phyloP scores from a whole-genome alignment of 2,113 vertebrate genomes.

The Zingel zingel region DNA sequence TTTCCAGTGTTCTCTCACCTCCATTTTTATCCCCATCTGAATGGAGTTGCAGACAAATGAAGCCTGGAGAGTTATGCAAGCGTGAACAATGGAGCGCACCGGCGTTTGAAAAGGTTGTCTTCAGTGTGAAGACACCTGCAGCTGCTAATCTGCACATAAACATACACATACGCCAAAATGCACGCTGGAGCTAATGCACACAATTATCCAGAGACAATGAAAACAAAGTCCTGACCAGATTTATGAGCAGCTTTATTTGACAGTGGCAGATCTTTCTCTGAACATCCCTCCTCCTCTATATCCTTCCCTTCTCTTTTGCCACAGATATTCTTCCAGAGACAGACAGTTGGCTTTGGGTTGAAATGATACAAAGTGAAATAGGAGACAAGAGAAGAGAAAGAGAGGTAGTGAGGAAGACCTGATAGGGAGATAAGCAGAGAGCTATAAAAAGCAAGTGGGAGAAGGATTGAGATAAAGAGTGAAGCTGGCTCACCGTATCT shows the following conservation, averaged over 20 bases:
- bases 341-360: neutral
- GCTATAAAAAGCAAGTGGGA: neutral
- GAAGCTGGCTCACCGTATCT: neutral
- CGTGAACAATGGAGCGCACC: conserved; percentile 27
- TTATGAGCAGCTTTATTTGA: conserved; percentile 39
- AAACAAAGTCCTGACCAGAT: conserved; percentile 34
- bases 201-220: conserved; percentile 46
- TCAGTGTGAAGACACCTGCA: conserved; percentile 34
- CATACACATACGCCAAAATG: neutral
- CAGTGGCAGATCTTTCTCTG: conserved; percentile 15
- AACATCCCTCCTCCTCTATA: neutral
- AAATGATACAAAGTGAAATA: conserved; percentile 5
- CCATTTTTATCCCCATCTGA: neutral
- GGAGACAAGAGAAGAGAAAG: neutral
- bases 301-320: conserved; percentile 5
- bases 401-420: neutral
- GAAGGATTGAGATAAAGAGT: conserved; percentile 26
- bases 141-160: conserved; percentile 23
- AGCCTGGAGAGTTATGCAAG: conserved; percentile 34
- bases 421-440: conserved; percentile 9
- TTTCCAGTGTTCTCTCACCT: conserved; percentile 3
- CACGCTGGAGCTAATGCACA: conserved; percentile 17
- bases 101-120: conserved; percentile 2
- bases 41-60: conserved; percentile 42
- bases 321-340: conserved; percentile 4